A percentile compares a stretch with the other conserved stretches of the same genome.
Conservation (phyloP, 2,888 invertebrate species). For the Eristalis intricaria region DNA sequence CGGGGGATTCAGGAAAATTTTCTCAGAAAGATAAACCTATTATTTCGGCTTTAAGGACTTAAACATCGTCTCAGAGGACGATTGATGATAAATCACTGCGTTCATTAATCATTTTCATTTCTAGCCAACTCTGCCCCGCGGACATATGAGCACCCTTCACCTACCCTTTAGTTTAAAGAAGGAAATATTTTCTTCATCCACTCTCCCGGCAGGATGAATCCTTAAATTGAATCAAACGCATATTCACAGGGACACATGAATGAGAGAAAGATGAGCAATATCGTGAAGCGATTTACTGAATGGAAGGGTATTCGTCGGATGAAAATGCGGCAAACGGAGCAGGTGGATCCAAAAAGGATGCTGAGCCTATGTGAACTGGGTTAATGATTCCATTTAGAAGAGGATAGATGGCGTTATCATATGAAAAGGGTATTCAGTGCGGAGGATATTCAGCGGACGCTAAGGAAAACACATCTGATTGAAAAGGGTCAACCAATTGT, state of each 20-base stretch:
- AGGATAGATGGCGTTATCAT: too few relatives aligned
- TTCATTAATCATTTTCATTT: background rate
- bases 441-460: too few relatives aligned
- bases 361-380: background rate
- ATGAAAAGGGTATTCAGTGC: too few relatives aligned
- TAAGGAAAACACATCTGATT: too few relatives aligned
- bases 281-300: background rate
- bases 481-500: too few relatives aligned
- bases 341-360: background rate
- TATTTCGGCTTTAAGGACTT: background rate
- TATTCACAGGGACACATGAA: background rate
- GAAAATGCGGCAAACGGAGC: background rate
- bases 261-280: background rate
- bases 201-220: background rate
- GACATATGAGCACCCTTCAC: background rate
- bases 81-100: constrained; percentile 9
- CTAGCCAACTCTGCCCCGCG: background rate
- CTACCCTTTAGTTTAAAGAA: background rate
- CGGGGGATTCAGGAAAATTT: background rate
- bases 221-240: background rate
- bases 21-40: background rate
- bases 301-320: background rate
- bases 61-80: background rate
- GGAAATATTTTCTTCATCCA: background rate
- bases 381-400: too few relatives aligned